Evolutionary conservation across 2,797 vertebrate genomes (phyloP).

Genomic region (Holocentrus rufus): DNA sequence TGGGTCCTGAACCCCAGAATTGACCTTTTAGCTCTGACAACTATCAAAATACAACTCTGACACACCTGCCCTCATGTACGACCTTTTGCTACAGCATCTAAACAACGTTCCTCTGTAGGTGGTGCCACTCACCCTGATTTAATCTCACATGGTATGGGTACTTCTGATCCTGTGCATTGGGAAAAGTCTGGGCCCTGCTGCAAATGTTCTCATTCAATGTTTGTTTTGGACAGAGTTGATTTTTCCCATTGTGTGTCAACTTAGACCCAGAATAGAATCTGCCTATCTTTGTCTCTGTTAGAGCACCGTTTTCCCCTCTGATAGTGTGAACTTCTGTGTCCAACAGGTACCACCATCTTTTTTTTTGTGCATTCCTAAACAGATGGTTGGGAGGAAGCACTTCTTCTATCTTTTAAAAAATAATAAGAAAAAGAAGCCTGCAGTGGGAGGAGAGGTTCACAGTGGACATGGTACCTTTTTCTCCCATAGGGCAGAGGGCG

Average conservation of each 20-base stretch:
- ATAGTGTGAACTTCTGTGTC: background rate
- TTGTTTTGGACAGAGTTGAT: conserved; percentile 41
- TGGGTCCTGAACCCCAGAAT: no score
- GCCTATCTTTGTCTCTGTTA: conserved; percentile 17
- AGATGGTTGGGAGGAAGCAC: no score
- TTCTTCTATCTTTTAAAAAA: conserved; percentile 21
- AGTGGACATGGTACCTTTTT: background rate
- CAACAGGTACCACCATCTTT: no score
- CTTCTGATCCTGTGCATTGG: background rate
- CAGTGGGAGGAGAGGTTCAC: conserved; percentile 11
- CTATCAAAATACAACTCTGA: background rate
- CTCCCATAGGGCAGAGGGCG: conserved; percentile 16
- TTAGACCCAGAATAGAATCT: conserved; percentile 30
- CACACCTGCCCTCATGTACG: background rate
- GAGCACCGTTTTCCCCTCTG: background rate
- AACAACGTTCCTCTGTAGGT: background rate
- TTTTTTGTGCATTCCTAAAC: no score
- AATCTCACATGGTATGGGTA: background rate
- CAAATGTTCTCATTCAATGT: conserved; percentile 9
- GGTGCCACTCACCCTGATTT: background rate
- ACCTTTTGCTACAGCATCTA: background rate
- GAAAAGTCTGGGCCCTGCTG: background rate
- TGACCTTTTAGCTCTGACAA: no score
- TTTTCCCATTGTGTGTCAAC: conserved; percentile 19
- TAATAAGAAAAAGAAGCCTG: conserved; percentile 26